Evolutionary conservation across 2,888 invertebrate genomes (phyloP), one percentile per base, ranked within the genome.

Genomic region (Dendrolimus houi): DNA sequence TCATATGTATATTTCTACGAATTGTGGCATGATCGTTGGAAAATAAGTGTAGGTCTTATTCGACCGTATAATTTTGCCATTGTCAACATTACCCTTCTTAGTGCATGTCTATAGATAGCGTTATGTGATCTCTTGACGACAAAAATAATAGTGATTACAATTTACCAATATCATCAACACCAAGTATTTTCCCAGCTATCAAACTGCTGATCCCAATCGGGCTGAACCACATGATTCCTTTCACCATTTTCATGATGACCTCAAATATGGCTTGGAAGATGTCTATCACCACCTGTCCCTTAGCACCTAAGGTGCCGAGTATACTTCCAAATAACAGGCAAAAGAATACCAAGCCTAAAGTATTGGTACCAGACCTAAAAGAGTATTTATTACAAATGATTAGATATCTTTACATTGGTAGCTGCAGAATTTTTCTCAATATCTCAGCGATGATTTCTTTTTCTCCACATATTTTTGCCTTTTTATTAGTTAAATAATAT

Each of bases 221-320:
- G 1, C 96, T 96, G 67, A 96, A 92, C 97, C 97, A 97, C 95
- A 98, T 97, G 14, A 97, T 95, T 14, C 95, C 95, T 14, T 95
- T 95, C 55, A 98, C 97, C 94, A 98, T 96, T 79, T 95, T 94
- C 96, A 98, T 96, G 72, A 97, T 95, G 56, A 97, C 96, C 77
- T 97, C 96, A 77, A 97, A 97, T 62, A 97, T 93, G 55, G 96
- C 95, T 66, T 95, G 93, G 87, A 98, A 97, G 85, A 97, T 97
- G 74, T 96, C 95, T 58, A 96, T 93, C 59, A 97, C 95, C 54
- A 95, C 93, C 72, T 95, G 94, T 1, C 96, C 96, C 74, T 95
- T 94, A 57, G 93, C 91, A 0, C 97, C 97, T 56, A 97, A 91
- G 3, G 96, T 96, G 40, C 97, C 97, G 10, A 98, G 91, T 52